phyloP scores from a whole-genome alignment of 2,113 vertebrate genomes.

The Paracanthobrama guichenoti region DNA sequence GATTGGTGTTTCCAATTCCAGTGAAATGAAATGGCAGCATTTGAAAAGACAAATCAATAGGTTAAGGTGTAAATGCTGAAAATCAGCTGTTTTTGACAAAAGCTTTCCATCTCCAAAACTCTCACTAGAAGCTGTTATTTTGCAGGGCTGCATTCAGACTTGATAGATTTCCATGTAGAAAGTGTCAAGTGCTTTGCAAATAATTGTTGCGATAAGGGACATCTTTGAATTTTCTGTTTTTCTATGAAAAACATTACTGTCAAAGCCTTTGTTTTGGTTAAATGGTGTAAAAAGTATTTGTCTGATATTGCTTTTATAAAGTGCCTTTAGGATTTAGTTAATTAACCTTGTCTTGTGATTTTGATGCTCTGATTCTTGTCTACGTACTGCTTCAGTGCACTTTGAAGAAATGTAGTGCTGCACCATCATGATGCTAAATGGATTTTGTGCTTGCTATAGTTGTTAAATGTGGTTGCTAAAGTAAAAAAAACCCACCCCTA shows the following conservation, averaged over 20 bases:
- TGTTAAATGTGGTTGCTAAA: neutral
- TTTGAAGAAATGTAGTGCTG: neutral
- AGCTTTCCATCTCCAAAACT: neutral
- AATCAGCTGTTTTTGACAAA: conserved; percentile 9
- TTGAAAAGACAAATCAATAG: conserved; percentile 38
- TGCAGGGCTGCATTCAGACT: conserved; percentile 14
- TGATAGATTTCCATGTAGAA: neutral
- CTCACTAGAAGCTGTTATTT: neutral
- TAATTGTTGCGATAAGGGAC: neutral
- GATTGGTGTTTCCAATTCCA: conserved; percentile 33
- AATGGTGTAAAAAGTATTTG: neutral
- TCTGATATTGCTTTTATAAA: neutral
- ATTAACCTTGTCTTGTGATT: neutral
- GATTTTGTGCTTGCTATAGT: neutral
- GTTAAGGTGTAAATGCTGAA: conserved; percentile 19
- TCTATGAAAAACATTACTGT: neutral
- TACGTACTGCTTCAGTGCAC: neutral
- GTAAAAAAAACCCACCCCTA: neutral
- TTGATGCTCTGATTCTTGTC: neutral
- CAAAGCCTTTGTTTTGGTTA: conserved; percentile 1
- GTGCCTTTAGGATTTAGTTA: neutral
- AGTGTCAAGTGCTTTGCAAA: neutral
- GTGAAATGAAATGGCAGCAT: conserved; percentile 11
- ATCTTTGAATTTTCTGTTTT: neutral
- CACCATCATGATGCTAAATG: neutral